Percentiles rank a stretch among this genome's conserved stretches.
Evolutionary conservation across 2,797 vertebrate species (phyloP).

Genomic region (Sternotherus odoratus): DNA sequence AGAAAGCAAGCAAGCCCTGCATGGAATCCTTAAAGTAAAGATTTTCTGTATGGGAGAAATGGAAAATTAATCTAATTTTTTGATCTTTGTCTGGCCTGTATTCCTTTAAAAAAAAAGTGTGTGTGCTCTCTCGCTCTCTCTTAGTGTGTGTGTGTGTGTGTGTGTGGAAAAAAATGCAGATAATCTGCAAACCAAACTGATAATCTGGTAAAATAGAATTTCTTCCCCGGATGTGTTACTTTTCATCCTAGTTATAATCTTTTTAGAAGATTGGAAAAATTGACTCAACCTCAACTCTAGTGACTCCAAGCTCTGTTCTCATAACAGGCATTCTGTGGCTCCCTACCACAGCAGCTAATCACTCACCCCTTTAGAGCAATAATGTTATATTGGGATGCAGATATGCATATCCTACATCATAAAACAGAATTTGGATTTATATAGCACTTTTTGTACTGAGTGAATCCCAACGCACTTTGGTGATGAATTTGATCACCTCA

Average conservation of each 20-base stretch:
- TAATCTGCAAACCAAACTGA: not conserved
- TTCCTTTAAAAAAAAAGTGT: not conserved
- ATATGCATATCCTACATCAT: rapidly evolving
- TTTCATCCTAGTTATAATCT: constrained; percentile 28
- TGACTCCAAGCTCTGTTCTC: not conserved
- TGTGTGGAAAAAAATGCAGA: no score
- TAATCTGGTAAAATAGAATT: not conserved
- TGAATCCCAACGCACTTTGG: not conserved
- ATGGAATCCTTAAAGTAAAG: not conserved
- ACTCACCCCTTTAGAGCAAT: not conserved
- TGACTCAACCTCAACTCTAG: not conserved
- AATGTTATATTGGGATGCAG: not conserved
- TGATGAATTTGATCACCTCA: not conserved
- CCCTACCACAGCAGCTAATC: not conserved
- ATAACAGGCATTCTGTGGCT: not conserved
- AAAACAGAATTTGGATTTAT: not conserved
- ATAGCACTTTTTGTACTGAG: not conserved
- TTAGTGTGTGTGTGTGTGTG: no score
- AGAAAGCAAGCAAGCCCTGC: not conserved
- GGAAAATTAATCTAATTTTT: not conserved
- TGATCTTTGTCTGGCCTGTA: not conserved
- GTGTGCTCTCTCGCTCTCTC: no score
- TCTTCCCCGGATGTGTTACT: not conserved
- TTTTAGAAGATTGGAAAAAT: not conserved
- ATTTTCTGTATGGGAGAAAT: not conserved